Evolutionary conservation across 2,113 vertebrate species (phyloP).

Genomic region (Zeus faber): DNA sequence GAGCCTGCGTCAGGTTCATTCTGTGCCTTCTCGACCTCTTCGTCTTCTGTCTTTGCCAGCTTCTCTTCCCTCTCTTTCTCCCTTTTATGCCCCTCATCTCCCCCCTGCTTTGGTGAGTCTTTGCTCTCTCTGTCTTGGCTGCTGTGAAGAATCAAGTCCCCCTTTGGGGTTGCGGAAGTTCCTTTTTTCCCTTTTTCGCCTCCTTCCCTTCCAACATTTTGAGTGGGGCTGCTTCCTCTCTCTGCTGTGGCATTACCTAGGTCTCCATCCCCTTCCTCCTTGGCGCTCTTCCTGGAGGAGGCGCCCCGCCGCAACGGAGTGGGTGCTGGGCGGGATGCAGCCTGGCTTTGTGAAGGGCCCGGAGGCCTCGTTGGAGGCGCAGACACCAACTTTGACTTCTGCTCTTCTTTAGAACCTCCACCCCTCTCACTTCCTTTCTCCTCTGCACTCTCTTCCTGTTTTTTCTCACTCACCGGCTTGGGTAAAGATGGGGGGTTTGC

Average conservation of each 20-base stretch:
- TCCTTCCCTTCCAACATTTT: not conserved
- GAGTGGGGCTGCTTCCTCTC: too few relatives aligned
- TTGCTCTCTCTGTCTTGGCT: not conserved
- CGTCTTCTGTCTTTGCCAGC: slow-evolving; percentile 10
- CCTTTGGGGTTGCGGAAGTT: not conserved
- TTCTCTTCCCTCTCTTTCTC: slow-evolving; percentile 27
- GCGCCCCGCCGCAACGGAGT: slow-evolving; percentile 47
- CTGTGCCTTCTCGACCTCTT: slow-evolving; percentile 29
- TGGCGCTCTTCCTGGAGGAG: slow-evolving; percentile 36
- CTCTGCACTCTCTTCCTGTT: slow-evolving; percentile 39
- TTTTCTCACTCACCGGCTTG: slow-evolving; percentile 54
- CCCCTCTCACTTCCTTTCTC: slow-evolving; percentile 55
- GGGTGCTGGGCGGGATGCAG: slow-evolving; percentile 27
- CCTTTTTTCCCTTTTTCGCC: not conserved
- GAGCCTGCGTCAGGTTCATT: slow-evolving; percentile 15
- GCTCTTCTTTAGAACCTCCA: too few relatives aligned
- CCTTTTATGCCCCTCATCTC: slow-evolving; percentile 18
- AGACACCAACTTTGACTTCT: not conserved
- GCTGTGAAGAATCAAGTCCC: not conserved
- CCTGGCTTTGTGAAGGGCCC: slow-evolving; percentile 37
- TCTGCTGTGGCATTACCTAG: too few relatives aligned
- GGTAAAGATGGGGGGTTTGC: slow-evolving; percentile 1
- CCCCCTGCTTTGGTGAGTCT: not conserved
- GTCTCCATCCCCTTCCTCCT: slow-evolving; percentile 39
- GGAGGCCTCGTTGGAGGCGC: slow-evolving; percentile 50